Conservation (phyloP, 2,113 vertebrate species). For the Pygoscelis adeliae region DNA sequence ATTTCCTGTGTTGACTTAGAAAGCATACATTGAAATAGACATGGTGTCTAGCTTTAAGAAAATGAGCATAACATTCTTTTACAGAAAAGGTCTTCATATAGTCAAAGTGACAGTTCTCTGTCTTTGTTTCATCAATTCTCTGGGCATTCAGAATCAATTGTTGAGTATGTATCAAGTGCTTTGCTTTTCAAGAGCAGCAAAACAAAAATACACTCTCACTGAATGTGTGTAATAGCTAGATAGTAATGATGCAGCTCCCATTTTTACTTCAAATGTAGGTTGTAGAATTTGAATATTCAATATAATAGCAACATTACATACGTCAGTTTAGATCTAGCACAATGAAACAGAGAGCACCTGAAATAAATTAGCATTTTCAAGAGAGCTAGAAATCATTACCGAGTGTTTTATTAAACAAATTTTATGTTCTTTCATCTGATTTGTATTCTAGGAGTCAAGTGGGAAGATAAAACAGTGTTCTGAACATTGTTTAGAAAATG, state of each 20-base stretch:
- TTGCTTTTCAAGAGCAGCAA: not conserved
- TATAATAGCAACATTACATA: not conserved
- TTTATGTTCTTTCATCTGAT: not conserved
- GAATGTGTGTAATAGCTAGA: not conserved
- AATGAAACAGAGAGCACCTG: not conserved
- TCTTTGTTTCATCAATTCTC: not conserved
- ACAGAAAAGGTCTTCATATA: not conserved
- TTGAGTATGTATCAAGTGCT: not conserved
- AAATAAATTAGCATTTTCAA: not conserved
- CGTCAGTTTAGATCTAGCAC: not conserved
- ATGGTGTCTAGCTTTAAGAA: not conserved
- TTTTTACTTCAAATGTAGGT: not conserved
- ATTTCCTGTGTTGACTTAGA: not conserved
- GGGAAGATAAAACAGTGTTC: not conserved
- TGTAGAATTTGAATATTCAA: not conserved
- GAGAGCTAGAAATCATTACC: not conserved
- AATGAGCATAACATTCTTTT: not conserved
- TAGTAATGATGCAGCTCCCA: not conserved
- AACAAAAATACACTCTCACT: not conserved
- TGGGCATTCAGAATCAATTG: not conserved
- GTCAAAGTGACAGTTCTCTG: not conserved
- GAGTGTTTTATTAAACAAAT: not conserved
- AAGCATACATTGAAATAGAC: not conserved
- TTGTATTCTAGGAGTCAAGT: not conserved
- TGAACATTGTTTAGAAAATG: not conserved